Conservation (phyloP, 2,797 vertebrate species). For the Girardinus metallicus region DNA sequence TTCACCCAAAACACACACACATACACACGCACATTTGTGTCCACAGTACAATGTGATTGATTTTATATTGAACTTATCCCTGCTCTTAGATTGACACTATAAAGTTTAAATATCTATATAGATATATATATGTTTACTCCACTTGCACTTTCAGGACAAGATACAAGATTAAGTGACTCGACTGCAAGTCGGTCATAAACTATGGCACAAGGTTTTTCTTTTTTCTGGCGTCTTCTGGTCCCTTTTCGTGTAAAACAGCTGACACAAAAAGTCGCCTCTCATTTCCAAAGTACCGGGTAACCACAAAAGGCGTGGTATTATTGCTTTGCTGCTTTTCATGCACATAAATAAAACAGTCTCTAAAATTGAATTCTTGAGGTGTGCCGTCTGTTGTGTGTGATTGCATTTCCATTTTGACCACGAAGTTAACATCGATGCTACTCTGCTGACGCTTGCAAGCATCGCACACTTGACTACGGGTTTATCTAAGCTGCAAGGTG, state of each 20-base stretch:
- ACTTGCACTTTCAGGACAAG: conserved; percentile 21
- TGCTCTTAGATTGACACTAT: conserved; percentile 31
- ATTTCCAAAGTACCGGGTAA: conserved; percentile 42
- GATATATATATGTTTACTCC: conserved; percentile 6
- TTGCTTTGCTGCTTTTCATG: conserved; percentile 76
- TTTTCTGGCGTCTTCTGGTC: conserved; percentile 31
- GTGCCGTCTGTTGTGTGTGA: conserved; percentile 53
- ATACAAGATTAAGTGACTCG: conserved; percentile 35
- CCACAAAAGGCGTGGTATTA: conserved; percentile 64
- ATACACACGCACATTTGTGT: conserved; percentile 44
- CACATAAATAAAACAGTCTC: conserved; percentile 64
- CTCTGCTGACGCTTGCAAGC: conserved; percentile 47
- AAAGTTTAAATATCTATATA: conserved; percentile 48
- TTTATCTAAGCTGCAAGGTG: conserved; percentile 33
- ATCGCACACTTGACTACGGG: conserved; percentile 32
- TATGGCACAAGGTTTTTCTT: conserved; percentile 41
- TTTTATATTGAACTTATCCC: conserved; percentile 34
- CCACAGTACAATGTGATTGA: conserved; percentile 33
- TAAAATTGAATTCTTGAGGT: conserved; percentile 54
- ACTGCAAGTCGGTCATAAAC: conserved; percentile 36
- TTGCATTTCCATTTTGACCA: conserved; percentile 46
- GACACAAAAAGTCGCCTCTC: conserved; percentile 42
- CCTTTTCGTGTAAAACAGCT: conserved; percentile 35
- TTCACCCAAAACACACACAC: conserved; percentile 37
- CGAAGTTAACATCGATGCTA: conserved; percentile 54